These are phyloP conservation scores for Pseudorhombus dupliciocellatus DNA, from an alignment of 2,113 vertebrate genomes.

Conservation along the genomic window DNA sequence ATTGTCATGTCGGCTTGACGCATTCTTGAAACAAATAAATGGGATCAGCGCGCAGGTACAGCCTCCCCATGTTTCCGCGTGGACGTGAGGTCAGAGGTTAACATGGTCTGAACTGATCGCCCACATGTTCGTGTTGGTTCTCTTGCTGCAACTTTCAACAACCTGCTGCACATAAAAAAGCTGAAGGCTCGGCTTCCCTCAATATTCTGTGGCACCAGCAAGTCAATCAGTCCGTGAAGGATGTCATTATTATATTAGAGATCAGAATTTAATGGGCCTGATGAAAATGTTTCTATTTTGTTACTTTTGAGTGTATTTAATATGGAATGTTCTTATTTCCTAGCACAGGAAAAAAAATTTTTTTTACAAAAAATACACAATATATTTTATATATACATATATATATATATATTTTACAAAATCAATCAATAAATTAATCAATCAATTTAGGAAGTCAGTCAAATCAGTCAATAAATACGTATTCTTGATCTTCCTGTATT, in stretches of 20 bases:
- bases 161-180: constrained; percentile 50
- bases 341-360: background rate
- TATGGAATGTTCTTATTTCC: too few relatives aligned
- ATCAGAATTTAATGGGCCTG: too few relatives aligned
- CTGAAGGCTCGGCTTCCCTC: background rate
- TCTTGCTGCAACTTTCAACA: constrained; percentile 58
- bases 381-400: background rate
- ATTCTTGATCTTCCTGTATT: background rate
- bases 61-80: constrained; percentile 1
- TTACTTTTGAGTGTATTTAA: too few relatives aligned
- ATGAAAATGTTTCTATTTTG: too few relatives aligned
- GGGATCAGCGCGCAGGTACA: background rate
- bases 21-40: background rate
- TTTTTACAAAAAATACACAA: background rate
- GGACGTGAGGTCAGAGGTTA: constrained; percentile 87
- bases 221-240: background rate
- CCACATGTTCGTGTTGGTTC: constrained; percentile 79
- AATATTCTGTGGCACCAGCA: background rate
- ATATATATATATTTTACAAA: background rate
- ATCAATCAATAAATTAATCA: constrained; percentile 7
- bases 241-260: background rate
- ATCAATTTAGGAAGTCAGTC: background rate
- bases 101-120: constrained; percentile 88
- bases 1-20: background rate
- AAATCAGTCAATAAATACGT: background rate